Base-by-base conservation (phyloP, 2,888 invertebrate species). In the Cactoblastis cactorum region DNA sequence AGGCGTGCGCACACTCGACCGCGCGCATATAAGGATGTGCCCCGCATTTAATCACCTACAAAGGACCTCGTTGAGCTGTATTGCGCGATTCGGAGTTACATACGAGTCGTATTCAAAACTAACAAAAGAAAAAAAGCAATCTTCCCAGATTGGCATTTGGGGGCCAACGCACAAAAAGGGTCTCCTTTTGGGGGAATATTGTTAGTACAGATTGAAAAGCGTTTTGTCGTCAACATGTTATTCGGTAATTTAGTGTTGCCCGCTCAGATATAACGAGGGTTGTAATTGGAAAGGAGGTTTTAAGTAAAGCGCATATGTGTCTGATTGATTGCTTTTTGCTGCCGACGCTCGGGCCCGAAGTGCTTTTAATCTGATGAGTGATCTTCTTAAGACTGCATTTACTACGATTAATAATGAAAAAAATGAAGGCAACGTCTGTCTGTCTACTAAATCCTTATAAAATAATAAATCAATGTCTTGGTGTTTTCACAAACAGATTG, bases 41-140 rank as follows among this genome's bases (percentile, higher is more conserved):
- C 67, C 69, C 74, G 83, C 80, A 86, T 88, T 88, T 87, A 88
- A 87, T 88, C 87, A 84, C 75, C 79, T 82, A 87, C 87, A 89
- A 89, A 84, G 80, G 80, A 76, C 74, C 74, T 62, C 69, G 74
- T 70, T 62, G 49, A 49, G 49, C 33, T 49, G 69, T 58, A 64
- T 64, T 75, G 67, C 69, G 67, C 67, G 64, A 65, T 67, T 74
- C 76, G 76, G 72, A 73, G 76, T 49, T 49, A 82, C 85, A 84
- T 82, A 74, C 80, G 74, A 68, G 67, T 67, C 74, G 81, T 83
- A 88, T 88, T 88, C 85, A 86, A 82, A 83, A 86, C 84, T 83
- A 77, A 89, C 88, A 89, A 89, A 87, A 81, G 88, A 86, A 88
- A 85, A 86, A 89, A 89, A 89, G 88, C 88, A 88, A 89, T 88